Conservation (phyloP, 2,113 vertebrate species). For the Struthio camelus region DNA sequence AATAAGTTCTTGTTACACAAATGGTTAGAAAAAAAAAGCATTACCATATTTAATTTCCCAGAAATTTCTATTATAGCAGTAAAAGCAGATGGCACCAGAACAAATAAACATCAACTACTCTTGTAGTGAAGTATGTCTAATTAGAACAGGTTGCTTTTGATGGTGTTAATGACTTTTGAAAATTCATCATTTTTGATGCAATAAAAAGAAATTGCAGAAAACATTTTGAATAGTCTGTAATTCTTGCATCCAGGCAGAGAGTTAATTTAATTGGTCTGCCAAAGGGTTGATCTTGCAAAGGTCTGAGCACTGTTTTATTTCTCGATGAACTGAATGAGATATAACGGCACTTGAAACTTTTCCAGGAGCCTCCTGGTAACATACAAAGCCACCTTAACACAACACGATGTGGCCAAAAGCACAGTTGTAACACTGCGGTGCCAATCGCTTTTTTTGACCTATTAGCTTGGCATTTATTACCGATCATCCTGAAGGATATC, state of each 20-base stretch:
- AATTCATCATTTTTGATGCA: slow-evolving; percentile 22
- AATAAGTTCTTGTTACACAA: background rate
- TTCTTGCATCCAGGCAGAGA: background rate
- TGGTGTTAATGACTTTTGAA: slow-evolving; percentile 21
- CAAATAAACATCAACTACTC: slow-evolving; percentile 33
- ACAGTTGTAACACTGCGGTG: background rate
- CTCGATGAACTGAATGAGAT: background rate
- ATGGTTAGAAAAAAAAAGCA: background rate
- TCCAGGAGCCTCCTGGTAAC: background rate
- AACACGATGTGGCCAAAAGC: background rate
- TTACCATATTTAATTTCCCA: slow-evolving; percentile 61
- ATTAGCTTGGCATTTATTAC: background rate
- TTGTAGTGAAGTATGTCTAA: slow-evolving; percentile 8
- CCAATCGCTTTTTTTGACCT: background rate
- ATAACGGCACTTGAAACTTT: background rate
- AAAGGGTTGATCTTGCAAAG: background rate
- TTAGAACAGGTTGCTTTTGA: slow-evolving; percentile 57
- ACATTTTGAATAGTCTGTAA: background rate
- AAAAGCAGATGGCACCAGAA: slow-evolving; percentile 57
- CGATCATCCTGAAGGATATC: background rate
- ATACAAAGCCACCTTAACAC: fast-evolving
- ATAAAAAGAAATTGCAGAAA: slow-evolving; percentile 18
- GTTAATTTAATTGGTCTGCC: background rate
- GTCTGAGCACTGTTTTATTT: background rate
- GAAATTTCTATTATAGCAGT: slow-evolving; percentile 9